A percentile compares a stretch with the other conserved stretches of the same genome.
Conservation (phyloP, 2,113 vertebrate species). For the Megaceryle torquata region DNA sequence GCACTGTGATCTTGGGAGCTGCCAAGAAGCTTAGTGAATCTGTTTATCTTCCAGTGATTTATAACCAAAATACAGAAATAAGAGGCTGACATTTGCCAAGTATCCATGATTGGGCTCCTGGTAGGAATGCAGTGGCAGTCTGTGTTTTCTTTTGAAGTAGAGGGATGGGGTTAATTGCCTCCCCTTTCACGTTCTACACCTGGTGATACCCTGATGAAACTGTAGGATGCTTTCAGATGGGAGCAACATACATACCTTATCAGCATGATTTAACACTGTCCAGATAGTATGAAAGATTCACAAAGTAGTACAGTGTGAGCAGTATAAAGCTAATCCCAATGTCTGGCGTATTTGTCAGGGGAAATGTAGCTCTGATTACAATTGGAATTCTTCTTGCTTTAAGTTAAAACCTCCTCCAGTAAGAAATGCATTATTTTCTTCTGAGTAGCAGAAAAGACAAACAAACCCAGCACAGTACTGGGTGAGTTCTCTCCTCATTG, state of each 20-base stretch:
- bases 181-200: background rate
- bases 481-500: background rate
- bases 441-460: background rate
- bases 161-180: background rate
- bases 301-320: constrained; percentile 4
- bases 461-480: background rate
- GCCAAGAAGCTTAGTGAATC: background rate
- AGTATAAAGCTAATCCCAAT: background rate
- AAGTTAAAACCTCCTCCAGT: background rate
- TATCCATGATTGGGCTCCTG: background rate
- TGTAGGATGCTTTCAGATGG: background rate
- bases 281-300: constrained; percentile 35
- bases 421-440: background rate
- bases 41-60: background rate
- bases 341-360: constrained; percentile 24
- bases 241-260: background rate
- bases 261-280: constrained; percentile 19
- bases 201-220: background rate
- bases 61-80: background rate
- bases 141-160: background rate
- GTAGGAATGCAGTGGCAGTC: background rate
- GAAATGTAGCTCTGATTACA: background rate
- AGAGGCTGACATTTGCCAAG: background rate
- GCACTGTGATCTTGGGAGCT: background rate
- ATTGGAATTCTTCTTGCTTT: background rate